Evolutionary conservation across 2,888 invertebrate species (phyloP).

Genomic region (Thysanoteuthis rhombus): DNA sequence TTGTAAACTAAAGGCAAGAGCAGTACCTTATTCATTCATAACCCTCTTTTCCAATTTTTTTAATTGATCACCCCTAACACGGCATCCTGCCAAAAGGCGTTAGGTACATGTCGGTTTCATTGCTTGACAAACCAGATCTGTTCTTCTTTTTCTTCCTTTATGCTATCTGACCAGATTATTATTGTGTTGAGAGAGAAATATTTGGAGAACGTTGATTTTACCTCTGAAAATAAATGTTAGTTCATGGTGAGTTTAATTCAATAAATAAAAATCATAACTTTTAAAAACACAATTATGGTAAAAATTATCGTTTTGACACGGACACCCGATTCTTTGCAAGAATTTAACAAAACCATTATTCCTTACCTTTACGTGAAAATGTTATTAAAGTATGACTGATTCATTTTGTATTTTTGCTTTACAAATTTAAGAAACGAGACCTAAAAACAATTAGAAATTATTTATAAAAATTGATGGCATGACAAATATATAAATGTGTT

Average conservation of each 20-base stretch:
- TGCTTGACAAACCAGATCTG: too few relatives aligned
- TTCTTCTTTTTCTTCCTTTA: background rate
- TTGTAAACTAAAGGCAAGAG: too few relatives aligned
- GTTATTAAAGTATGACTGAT: background rate
- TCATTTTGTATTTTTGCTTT: too few relatives aligned
- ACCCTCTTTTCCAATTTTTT: too few relatives aligned
- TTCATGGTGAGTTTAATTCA: background rate
- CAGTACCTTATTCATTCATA: too few relatives aligned
- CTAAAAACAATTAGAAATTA: background rate
- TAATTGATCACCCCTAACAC: too few relatives aligned
- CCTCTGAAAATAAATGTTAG: conserved; percentile 12
- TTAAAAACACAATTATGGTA: background rate
- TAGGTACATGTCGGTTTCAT: too few relatives aligned
- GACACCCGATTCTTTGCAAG: background rate
- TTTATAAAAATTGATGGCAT: background rate
- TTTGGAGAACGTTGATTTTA: background rate
- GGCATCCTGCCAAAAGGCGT: too few relatives aligned
- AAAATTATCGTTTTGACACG: background rate
- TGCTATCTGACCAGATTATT: background rate
- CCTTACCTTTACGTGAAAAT: background rate
- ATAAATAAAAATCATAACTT: background rate
- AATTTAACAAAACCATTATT: background rate
- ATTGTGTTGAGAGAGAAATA: background rate
- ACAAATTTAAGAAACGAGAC: background rate
- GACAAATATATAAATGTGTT: background rate